Evolutionary conservation across 2,797 vertebrate species (phyloP).

Genomic region (Falco rusticolus): DNA sequence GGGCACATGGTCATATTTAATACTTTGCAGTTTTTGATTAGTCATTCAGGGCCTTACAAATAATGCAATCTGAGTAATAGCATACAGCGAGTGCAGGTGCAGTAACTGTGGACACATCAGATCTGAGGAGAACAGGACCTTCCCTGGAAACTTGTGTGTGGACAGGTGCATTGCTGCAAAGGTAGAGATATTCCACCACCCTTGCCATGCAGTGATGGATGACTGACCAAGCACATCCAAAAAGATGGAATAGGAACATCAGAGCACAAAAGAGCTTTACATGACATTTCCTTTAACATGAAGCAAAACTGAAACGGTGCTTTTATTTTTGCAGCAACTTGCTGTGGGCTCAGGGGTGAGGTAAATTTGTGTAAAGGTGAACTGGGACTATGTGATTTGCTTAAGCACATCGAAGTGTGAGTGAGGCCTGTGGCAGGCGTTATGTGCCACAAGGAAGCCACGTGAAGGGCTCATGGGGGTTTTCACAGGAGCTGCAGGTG

Average conservation of each 20-base stretch:
- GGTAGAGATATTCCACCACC: background rate
- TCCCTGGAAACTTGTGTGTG: background rate
- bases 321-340: background rate
- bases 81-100: background rate
- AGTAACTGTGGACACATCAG: background rate
- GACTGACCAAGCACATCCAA: background rate
- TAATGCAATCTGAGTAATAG: background rate
- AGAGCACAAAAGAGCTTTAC: background rate
- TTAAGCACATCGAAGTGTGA: background rate
- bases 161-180: background rate
- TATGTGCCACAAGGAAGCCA: background rate
- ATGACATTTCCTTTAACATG: background rate
- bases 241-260: background rate
- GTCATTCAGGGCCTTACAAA: background rate
- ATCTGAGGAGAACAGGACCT: background rate
- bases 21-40: background rate
- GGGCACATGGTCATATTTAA: background rate
- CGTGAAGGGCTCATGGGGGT: background rate
- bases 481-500: fast-evolving
- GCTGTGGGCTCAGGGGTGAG: background rate
- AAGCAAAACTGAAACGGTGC: background rate
- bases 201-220: background rate
- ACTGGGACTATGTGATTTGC: background rate
- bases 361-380: background rate
- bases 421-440: background rate